phyloP scores from a whole-genome alignment of 2,888 invertebrate genomes.

The Achlya flavicornis region DNA sequence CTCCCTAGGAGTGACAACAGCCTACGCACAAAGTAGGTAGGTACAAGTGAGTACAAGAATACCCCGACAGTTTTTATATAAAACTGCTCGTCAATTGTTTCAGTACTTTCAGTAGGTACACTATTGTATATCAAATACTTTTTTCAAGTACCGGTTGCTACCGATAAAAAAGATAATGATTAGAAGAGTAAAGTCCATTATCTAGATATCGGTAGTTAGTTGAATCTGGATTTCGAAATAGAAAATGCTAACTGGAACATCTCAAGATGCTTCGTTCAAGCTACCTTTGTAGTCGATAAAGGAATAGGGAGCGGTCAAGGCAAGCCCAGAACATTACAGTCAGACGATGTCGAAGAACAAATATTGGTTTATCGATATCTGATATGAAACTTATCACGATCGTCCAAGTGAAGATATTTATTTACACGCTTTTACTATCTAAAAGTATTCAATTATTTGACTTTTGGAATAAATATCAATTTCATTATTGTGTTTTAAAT shows the following conservation, averaged over 20 bases:
- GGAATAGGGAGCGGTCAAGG: conserved; percentile 50
- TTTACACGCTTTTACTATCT: not conserved
- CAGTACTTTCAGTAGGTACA: not conserved
- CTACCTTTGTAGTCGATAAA: conserved; percentile 16
- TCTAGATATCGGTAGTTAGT: not conserved
- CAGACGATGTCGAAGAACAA: conserved; percentile 14
- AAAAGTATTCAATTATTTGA: not conserved
- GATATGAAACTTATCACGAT: conserved; percentile 33
- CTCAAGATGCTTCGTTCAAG: not conserved
- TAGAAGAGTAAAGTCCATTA: not conserved
- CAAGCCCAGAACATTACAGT: conserved; percentile 13
- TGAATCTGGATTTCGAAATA: conserved; percentile 8
- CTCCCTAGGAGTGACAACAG: conserved; percentile 30
- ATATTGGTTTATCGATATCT: conserved; percentile 25
- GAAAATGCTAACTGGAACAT: not conserved
- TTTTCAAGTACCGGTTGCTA: not conserved
- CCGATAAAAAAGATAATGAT: not conserved
- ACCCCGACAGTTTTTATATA: conserved; percentile 23
- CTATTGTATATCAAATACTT: not conserved
- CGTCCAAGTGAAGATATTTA: not conserved
- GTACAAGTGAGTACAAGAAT: conserved; percentile 25
- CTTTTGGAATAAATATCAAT: not conserved
- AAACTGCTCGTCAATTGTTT: conserved; percentile 14
- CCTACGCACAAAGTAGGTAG: conserved; percentile 17
- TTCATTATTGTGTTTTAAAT: no score